Evolutionary conservation across 2,888 invertebrate genomes (phyloP), one percentile per base, ranked within the genome.

Genomic region (Macrophya alboannulata): DNA sequence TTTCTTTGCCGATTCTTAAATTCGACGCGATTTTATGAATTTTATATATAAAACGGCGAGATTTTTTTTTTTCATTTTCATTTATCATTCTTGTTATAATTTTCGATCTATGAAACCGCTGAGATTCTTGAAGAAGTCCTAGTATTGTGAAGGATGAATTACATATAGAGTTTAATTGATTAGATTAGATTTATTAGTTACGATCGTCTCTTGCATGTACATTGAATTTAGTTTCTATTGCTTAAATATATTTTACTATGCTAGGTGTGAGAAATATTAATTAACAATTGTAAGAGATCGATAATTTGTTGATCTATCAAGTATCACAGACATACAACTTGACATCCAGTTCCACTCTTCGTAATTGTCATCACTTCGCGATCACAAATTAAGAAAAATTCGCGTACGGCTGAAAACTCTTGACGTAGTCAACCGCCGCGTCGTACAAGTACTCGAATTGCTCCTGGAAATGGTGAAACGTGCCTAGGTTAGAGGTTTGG

Each of bases 361-460:
- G 65, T n/a, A n/a, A n/a, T 65, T 9, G 25, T 8, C 17, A n/a
- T 51, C 51, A 51, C 10, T 17, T 51, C 51, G 17, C 51, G 51
- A 51, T 65, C 10, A 3, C 0, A 1, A 31, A 65, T 65, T 25
- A 65, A 25, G 21, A 10, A 31, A 94, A 94, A 87, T 94, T 94
- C 0, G 92, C 91, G 82, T 94, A 94, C 0, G 90, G 89, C 87
- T 94, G 90, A 84, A 94, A 94, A 48, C 90, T 90, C 10, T 90
- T 89, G 31, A 92, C 85, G 85, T 92, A 94, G 17, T 88, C 87
- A 15, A 92, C 84, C 15, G 93, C 92, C 4, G 93, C 91, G 84
- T 92, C 90, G 86, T 94, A 94, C 10, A 94, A 87, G 87, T 93
- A 94, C 84, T 91, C 89, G 86, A 94, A 91, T 85, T 94, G 93